Evolutionary conservation across 2,888 invertebrate genomes (phyloP).

Genomic region (Noctua janthina): DNA sequence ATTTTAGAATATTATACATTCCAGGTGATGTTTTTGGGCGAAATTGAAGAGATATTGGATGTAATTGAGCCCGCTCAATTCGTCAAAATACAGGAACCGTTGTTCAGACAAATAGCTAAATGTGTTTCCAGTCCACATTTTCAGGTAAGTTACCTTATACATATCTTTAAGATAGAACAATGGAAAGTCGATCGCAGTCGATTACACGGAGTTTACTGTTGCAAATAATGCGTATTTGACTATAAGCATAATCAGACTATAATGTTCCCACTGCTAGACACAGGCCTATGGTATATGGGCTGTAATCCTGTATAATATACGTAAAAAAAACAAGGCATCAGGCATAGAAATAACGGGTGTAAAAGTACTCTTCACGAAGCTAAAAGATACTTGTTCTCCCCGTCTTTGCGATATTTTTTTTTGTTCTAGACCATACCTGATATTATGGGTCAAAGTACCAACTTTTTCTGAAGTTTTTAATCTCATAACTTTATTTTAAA

Average conservation of each 20-base stretch:
- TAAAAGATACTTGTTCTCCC: neutral
- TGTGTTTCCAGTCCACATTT: constrained; percentile 99
- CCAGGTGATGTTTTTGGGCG: constrained; percentile 99
- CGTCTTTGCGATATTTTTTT: neutral
- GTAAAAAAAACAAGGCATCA: neutral
- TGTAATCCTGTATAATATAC: neutral
- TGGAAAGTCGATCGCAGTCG: neutral
- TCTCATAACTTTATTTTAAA: too few relatives aligned
- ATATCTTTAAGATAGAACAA: constrained; percentile 4
- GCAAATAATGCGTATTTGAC: neutral
- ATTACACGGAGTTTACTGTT: neutral
- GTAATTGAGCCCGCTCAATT: constrained; percentile 99
- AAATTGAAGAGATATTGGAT: constrained; percentile 99
- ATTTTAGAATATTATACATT: constrained; percentile 58
- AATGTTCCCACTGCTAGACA: neutral
- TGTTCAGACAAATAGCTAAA: constrained; percentile 99
- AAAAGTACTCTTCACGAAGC: neutral
- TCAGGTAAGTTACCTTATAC: constrained; percentile 92
- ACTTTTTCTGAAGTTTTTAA: too few relatives aligned
- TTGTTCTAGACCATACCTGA: neutral
- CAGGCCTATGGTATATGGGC: neutral
- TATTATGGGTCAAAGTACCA: neutral
- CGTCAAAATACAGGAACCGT: constrained; percentile 98
- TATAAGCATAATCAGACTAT: neutral
- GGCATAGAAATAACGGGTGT: neutral